Evolutionary conservation across 1,140 invertebrate genomes (phyloP).

Genomic region (Harpegnathos saltator): DNA sequence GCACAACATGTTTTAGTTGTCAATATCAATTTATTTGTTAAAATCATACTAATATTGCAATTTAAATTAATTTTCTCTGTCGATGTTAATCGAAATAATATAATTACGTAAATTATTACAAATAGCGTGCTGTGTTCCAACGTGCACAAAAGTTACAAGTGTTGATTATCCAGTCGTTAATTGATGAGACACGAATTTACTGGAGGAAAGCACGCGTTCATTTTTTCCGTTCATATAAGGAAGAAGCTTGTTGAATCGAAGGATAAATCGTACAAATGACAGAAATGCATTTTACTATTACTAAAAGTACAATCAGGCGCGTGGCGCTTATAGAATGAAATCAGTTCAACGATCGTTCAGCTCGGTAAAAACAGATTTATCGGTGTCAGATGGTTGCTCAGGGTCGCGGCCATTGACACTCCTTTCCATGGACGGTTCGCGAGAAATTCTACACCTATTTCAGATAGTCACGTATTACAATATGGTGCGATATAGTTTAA

Average conservation of each 20-base stretch:
- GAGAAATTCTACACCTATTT: slow-evolving; percentile 23
- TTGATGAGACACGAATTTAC: neutral
- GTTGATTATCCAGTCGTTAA: neutral
- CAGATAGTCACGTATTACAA: slow-evolving; percentile 36
- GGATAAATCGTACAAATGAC: neutral
- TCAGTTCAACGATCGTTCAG: slow-evolving; percentile 32
- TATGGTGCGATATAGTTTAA: neutral
- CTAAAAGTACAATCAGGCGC: neutral
- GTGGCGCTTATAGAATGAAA: neutral
- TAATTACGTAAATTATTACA: neutral
- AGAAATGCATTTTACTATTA: neutral
- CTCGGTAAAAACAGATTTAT: slow-evolving; percentile 29
- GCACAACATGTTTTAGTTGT: neutral
- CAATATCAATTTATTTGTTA: slow-evolving; percentile 19
- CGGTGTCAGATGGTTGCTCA: slow-evolving; percentile 30
- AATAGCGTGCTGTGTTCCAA: neutral
- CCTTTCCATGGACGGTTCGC: slow-evolving; percentile 31
- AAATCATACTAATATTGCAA: neutral
- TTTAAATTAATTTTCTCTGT: neutral
- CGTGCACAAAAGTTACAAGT: neutral
- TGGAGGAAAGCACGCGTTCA: neutral
- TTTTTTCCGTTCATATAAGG: neutral
- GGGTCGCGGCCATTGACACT: slow-evolving; percentile 42
- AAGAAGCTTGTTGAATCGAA: neutral
- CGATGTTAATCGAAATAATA: neutral